Base-by-base conservation (phyloP, 2,888 invertebrate genomes). In the Altica lythri region DNA sequence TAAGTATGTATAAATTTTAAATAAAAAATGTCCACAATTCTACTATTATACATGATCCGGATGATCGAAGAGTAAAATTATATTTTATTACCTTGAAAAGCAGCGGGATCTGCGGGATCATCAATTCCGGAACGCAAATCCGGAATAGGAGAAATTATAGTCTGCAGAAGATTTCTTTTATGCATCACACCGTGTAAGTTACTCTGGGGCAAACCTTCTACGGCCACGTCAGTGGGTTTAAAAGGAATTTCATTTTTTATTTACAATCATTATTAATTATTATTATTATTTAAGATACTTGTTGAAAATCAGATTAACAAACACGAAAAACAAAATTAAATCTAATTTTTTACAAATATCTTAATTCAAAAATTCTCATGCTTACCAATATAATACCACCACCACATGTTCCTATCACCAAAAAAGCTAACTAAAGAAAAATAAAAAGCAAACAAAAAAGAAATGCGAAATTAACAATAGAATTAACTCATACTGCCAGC, bases 101-200 rank as follows among this genome's bases (percentile, higher is more conserved):
- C 69, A 64, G 73, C 67, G 63, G 71, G 64, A 59, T 72, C 71
- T 62, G 75, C 66, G 64, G 76, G 73, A 68, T 79, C 78, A 78
- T 83, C 83, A 77, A 81, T 77, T 73, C 84, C 84, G 77, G 84
- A 84, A 78, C 92, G 86, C 79, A 93, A 86, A 82, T 91, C 89
- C 76, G 92, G 92, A 77, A 93, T 93, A 78, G 90, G 86, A 77
- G 82, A 82, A 77, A 90, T 87, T 78, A 85, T 81, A 78, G 89
- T 86, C 81, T 89, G 86, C 79, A 91, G 88, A 80, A 92, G 86
- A 79, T 90, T 85, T 73, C 88, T 86, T 80, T 85, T 85, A 83
- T 89, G 90, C 75, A 86, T 85, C 81, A 92, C 91, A 79, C 91
- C 92, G 80, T 89, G 88, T 81, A 82, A 85, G 86, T 91, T 92